phyloP scores from a whole-genome alignment of 1,140 invertebrate species.

The Adelges cooleyi region DNA sequence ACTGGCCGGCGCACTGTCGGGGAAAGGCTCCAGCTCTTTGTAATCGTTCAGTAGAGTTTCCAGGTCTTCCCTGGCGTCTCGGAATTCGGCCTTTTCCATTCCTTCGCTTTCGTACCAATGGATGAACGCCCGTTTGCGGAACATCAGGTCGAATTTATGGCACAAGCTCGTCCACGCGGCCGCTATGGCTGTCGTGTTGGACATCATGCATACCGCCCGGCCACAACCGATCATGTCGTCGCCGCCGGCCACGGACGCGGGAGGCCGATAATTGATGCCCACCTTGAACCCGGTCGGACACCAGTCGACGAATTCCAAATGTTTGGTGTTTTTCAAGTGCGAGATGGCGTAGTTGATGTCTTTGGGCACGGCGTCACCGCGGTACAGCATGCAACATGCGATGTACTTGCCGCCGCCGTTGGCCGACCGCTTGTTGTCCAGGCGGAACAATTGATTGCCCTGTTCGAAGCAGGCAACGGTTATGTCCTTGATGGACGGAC shows the following conservation, averaged over 20 bases:
- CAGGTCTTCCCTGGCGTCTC: constrained; percentile 29
- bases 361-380: constrained; percentile 49
- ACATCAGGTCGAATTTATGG: constrained; percentile 75
- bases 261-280: constrained; percentile 34
- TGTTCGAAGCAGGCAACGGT: constrained; percentile 19
- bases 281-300: constrained; percentile 46
- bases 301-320: constrained; percentile 49
- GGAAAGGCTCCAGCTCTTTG: neutral
- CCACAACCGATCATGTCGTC: constrained; percentile 29
- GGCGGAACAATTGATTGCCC: constrained; percentile 27
- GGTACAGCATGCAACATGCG: constrained; percentile 49
- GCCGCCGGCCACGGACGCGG: constrained; percentile 32
- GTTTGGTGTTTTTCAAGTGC: constrained; percentile 36
- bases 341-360: constrained; percentile 49
- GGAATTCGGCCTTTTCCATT: constrained; percentile 33
- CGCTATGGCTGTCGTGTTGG: constrained; percentile 69
- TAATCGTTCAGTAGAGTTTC: constrained; percentile 29
- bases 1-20: constrained; percentile 44
- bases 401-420: constrained; percentile 42
- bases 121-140: constrained; percentile 71
- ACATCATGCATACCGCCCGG: constrained; percentile 62
- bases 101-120: constrained; percentile 79
- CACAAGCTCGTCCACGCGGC: constrained; percentile 67
- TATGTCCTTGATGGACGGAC: constrained; percentile 49
- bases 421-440: constrained; percentile 23